Conservation (phyloP, 2,113 vertebrate genomes). For the Lampris incognitus region DNA sequence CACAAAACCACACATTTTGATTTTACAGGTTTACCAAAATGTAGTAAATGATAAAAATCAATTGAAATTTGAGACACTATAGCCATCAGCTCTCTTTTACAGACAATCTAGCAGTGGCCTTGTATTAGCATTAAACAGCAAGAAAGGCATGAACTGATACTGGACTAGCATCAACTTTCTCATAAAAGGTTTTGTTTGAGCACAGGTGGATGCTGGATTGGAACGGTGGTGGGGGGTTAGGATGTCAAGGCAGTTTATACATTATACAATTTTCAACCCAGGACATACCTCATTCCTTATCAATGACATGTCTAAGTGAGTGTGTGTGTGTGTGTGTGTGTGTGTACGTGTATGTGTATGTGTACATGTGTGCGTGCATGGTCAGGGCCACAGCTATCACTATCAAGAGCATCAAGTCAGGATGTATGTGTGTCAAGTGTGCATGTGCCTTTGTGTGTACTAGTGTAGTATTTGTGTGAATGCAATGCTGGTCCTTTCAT, state of each 20-base stretch:
- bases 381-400: too few relatives aligned
- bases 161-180: background rate
- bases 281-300: too few relatives aligned
- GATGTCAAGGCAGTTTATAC: background rate
- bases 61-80: background rate
- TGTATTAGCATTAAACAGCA: constrained; percentile 16
- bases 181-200: background rate
- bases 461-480: background rate
- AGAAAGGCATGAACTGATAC: constrained; percentile 6
- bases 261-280: background rate
- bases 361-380: too few relatives aligned
- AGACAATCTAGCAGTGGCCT: constrained; percentile 12
- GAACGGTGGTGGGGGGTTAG: too few relatives aligned
- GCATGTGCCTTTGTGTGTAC: background rate
- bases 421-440: background rate
- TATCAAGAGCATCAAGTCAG: background rate
- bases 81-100: constrained; percentile 14
- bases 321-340: too few relatives aligned
- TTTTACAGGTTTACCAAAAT: constrained; percentile 20
- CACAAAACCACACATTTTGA: constrained; percentile 1
- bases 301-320: background rate
- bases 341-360: too few relatives aligned
- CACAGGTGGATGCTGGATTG: background rate
- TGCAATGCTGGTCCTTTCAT: too few relatives aligned
- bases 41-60: constrained; percentile 9